phyloP scores from a whole-genome alignment of 2,888 invertebrate genomes.

The Cepaea hortensis region DNA sequence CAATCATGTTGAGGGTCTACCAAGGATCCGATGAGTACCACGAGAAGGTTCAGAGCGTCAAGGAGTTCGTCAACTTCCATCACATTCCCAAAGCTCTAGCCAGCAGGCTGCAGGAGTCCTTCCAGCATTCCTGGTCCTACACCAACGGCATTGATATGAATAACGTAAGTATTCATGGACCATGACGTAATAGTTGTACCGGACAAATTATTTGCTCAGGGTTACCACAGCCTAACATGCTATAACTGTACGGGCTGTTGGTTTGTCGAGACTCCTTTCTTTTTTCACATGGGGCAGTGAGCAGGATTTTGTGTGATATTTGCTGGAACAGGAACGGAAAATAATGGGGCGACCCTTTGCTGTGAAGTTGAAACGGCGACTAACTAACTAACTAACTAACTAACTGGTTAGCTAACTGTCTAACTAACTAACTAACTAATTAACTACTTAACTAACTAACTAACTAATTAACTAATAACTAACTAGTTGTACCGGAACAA shows the following conservation, averaged over 20 bases:
- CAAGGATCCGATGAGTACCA: slow-evolving; percentile 76
- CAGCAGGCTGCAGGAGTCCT: slow-evolving; percentile 75
- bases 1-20: slow-evolving; percentile 76
- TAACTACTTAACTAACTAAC: too few species aligned
- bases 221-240: neutral
- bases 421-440: too few species aligned
- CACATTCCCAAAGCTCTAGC: slow-evolving; percentile 76
- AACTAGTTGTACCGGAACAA: too few species aligned
- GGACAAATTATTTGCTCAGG: too few species aligned
- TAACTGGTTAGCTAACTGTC: neutral
- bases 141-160: slow-evolving; percentile 77
- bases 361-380: too few species aligned
- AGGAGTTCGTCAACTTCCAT: slow-evolving; percentile 77
- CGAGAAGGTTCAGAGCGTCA: slow-evolving; percentile 75
- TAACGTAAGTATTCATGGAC: slow-evolving; percentile 53
- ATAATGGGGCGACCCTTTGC: too few species aligned
- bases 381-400: neutral
- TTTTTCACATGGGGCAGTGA: too few species aligned
- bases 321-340: too few species aligned
- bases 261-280: too few species aligned
- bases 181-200: too few species aligned
- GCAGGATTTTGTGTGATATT: too few species aligned
- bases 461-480: neutral
- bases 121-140: slow-evolving; percentile 75
- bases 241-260: too few species aligned